These are phyloP conservation scores for Operophtera brumata DNA, from an alignment of 2,888 invertebrate genomes.

Conservation along the genomic window DNA sequence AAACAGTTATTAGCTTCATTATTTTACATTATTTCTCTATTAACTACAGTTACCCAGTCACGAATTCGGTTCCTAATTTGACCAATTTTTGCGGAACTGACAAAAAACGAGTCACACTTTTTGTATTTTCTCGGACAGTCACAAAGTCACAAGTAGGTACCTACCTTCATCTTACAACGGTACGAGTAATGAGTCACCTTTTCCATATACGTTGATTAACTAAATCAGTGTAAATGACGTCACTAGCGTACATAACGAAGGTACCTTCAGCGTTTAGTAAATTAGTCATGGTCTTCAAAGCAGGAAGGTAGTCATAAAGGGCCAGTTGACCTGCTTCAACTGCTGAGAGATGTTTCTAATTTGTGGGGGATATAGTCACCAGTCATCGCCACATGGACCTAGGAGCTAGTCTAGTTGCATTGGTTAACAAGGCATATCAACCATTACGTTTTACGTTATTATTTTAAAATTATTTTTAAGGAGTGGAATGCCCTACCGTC, in stretches of 20 bases:
- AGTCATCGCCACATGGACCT: background rate
- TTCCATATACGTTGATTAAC: constrained; percentile 17
- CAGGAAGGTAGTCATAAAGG: constrained; percentile 15
- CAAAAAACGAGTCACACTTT: background rate
- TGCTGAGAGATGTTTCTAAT: background rate
- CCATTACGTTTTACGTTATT: no score
- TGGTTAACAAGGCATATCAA: no score
- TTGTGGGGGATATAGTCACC: background rate
- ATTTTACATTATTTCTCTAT: constrained; percentile 4
- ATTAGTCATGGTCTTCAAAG: constrained; percentile 15
- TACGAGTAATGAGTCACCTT: constrained; percentile 17
- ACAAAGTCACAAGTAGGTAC: background rate
- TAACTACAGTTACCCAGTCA: background rate
- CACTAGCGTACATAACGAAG: background rate
- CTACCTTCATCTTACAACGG: no score
- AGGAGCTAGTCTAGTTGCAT: background rate
- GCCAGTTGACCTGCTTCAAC: constrained; percentile 10
- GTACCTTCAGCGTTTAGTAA: background rate
- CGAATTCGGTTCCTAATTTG: constrained; percentile 4
- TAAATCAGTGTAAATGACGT: constrained; percentile 21
- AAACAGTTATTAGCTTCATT: constrained; percentile 2
- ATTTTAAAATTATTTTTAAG: no score
- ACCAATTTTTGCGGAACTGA: constrained; percentile 5
- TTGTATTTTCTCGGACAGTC: background rate
- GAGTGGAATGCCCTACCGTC: no score